Percentiles rank a stretch among this genome's conserved stretches.
Conservation (phyloP, 2,113 vertebrate genomes). For the Barnardius zonarius region DNA sequence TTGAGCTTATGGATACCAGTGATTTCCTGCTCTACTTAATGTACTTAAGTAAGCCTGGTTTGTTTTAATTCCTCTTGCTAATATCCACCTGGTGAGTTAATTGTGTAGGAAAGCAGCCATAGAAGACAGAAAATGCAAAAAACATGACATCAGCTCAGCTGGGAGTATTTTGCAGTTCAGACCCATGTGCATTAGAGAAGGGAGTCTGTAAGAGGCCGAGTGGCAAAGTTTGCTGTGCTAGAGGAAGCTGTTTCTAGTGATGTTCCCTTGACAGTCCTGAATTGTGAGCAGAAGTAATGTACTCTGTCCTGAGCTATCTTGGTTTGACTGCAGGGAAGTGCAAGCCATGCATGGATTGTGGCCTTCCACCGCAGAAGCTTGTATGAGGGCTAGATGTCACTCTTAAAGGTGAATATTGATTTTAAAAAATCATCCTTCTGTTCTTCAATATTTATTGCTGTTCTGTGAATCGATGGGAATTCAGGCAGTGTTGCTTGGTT, state of each 20-base stretch:
- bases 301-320: neutral
- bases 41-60: slow-evolving; percentile 19
- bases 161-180: neutral
- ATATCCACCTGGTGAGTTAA: slow-evolving; percentile 42
- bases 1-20: neutral
- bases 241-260: neutral
- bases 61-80: slow-evolving; percentile 40
- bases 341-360: neutral
- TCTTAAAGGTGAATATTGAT: neutral
- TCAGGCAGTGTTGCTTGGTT: neutral
- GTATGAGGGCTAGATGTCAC: neutral
- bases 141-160: neutral
- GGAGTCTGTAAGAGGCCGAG: neutral
- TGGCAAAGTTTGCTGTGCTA: neutral
- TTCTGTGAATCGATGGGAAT: neutral
- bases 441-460: rapidly evolving
- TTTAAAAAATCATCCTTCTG: neutral
- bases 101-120: slow-evolving; percentile 2
- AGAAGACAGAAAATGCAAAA: neutral
- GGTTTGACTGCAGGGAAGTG: neutral
- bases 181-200: neutral
- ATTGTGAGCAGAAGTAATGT: neutral
- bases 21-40: slow-evolving; percentile 50
- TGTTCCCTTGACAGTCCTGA: neutral
- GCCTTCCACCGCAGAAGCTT: neutral